Evolutionary conservation across 2,797 vertebrate species (phyloP), one percentile per base, ranked within the genome.

Genomic region (Thalassophryne amazonica): DNA sequence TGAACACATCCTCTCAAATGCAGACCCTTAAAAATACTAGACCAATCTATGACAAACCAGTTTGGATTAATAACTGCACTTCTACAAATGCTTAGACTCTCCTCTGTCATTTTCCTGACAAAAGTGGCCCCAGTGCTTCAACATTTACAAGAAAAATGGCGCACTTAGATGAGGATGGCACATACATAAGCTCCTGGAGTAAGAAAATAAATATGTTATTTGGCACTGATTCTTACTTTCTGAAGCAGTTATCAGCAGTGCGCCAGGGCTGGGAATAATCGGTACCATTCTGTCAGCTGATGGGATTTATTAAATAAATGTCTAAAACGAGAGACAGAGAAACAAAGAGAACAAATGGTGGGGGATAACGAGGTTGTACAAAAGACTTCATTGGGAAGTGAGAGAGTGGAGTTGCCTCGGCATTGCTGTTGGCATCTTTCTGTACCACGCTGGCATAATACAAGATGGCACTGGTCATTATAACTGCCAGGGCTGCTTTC

Each of bases 281-380:
- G 22, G 49, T 37, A 10, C 2, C 14, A 4, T 40, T 73, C 63
- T 56, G 65, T 47, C 36, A 55, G 34, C 55, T 56, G 71, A 69
- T 38, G 57, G 43, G 65, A 73, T 79, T 81, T 72, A 72, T 73
- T 69, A 58, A n/a, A 61, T 55, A 77, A 69, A 60, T 29, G 48
- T 59, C 56, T 67, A 14, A 46, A 65, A 59, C 42, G 39, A 60
- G 35, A 14, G 23, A 54, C 15, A 14, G 42, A 38, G 4, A 20
- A 31, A 37, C 16, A 36, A 47, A 31, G 23, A 28, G 12, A 8
- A 4, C 25, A 8, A 4, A 34, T 28, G 25, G 18, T 0, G 3
- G 7, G 2, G 20, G n/a, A 2, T 27, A 31, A 45, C 24, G 50
- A 57, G 42, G 45, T 4, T 32, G 20, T 37, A 21, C 47, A 45